Conservation (phyloP, 2,888 invertebrate genomes). For the Reticulitermes lucifugus region DNA sequence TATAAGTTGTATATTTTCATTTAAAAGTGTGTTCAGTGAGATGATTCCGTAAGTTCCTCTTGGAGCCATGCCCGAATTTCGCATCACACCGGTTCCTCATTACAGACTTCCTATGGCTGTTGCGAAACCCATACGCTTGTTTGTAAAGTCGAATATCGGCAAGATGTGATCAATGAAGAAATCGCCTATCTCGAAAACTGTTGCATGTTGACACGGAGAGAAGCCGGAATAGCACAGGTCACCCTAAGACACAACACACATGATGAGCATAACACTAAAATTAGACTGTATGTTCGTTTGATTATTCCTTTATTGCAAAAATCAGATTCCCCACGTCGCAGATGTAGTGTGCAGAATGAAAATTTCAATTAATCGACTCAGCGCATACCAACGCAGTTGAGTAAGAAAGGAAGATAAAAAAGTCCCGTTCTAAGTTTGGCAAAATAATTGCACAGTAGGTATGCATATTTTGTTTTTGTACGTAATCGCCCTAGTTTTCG, state of each 20-base stretch:
- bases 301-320: not conserved
- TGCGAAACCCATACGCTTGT: not conserved
- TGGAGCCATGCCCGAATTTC: not conserved
- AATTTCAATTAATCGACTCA: not conserved
- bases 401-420: not conserved
- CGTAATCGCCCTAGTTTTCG: too few species aligned
- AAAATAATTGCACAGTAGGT: too few species aligned
- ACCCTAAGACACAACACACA: not conserved
- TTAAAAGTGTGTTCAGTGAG: not conserved
- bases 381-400: not conserved
- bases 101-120: not conserved
- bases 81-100: not conserved
- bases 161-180: not conserved
- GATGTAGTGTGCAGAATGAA: not conserved
- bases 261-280: not conserved
- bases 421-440: too few species aligned
- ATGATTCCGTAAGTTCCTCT: not conserved
- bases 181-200: not conserved
- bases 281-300: not conserved
- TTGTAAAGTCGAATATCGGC: not conserved
- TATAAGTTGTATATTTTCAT: not conserved
- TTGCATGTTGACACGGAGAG: not conserved
- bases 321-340: not conserved
- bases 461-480: too few species aligned
- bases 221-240: not conserved